Conservation (phyloP, 1,140 invertebrate species). For the Eumaeus atala region DNA sequence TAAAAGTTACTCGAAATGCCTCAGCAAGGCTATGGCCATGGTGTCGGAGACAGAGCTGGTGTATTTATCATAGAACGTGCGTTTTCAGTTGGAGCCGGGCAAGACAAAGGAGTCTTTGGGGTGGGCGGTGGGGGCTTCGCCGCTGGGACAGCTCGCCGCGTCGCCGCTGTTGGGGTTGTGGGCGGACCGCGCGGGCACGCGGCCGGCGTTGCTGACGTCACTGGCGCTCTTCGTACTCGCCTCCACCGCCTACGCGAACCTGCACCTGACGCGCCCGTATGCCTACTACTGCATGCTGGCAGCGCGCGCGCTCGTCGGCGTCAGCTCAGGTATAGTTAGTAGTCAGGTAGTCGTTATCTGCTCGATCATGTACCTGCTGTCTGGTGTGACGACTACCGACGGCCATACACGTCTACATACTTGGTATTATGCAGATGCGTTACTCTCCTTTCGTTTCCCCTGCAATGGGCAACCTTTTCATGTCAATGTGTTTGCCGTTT, state of each 20-base stretch:
- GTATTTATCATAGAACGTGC: no score
- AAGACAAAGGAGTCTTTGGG: constrained; percentile 89
- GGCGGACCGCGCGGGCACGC: constrained; percentile 83
- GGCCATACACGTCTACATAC: no score
- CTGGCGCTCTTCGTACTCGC: constrained; percentile 83
- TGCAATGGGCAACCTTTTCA: no score
- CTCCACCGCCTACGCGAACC: constrained; percentile 86
- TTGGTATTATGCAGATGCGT: no score
- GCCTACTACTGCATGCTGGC: constrained; percentile 83
- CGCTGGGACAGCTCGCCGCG: constrained; percentile 90
- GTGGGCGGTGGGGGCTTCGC: constrained; percentile 90
- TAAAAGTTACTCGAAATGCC: no score
- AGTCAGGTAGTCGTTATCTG: no score
- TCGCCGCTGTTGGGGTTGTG: constrained; percentile 91
- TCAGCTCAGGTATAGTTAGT: constrained; percentile 83
- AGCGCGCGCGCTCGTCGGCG: constrained; percentile 87
- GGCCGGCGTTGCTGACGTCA: constrained; percentile 82
- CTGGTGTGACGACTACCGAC: no score
- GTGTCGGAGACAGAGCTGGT: no score
- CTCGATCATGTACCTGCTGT: no score
- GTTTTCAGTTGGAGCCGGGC: constrained; percentile 81
- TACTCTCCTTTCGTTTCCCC: no score
- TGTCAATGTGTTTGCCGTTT: no score
- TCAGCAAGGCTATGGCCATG: no score
- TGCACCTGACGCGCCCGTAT: constrained; percentile 78